phyloP scores from a whole-genome alignment of 2,797 vertebrate genomes.

The Sparus aurata region DNA sequence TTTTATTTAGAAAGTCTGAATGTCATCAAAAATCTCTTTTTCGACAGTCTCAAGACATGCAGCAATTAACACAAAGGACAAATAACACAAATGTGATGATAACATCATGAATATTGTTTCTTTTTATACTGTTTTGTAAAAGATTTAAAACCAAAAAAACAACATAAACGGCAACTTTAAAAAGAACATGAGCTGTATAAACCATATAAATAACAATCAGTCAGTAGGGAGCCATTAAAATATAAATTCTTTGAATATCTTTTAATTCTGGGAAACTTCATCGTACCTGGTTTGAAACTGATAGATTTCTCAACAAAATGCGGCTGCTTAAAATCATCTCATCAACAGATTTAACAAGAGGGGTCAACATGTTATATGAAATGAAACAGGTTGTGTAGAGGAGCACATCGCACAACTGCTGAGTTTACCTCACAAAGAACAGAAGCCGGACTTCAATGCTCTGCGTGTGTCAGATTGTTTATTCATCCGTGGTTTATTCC shows the following conservation, averaged over 20 bases:
- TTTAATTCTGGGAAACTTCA: not conserved
- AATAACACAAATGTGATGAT: not conserved
- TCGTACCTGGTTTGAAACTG: not conserved
- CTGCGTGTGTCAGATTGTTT: not conserved
- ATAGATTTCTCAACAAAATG: not conserved
- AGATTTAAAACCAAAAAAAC: not conserved
- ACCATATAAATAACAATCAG: not conserved
- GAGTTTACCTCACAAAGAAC: not conserved
- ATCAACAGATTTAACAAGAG: not conserved
- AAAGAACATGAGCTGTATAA: not conserved
- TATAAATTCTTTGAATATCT: not conserved
- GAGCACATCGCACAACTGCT: not conserved
- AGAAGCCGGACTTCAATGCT: not conserved
- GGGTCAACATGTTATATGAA: not conserved
- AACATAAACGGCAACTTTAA: not conserved
- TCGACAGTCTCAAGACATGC: not conserved
- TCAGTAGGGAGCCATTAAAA: not conserved
- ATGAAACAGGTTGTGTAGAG: not conserved
- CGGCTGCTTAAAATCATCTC: not conserved
- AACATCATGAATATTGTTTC: not conserved
- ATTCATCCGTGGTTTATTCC: not conserved
- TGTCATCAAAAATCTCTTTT: not conserved
- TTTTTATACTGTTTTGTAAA: not conserved
- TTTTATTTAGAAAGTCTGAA: not conserved
- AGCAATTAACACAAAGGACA: not conserved